Conservation (phyloP, 1,140 invertebrate genomes). For the Anagrus nilaparvatae region DNA sequence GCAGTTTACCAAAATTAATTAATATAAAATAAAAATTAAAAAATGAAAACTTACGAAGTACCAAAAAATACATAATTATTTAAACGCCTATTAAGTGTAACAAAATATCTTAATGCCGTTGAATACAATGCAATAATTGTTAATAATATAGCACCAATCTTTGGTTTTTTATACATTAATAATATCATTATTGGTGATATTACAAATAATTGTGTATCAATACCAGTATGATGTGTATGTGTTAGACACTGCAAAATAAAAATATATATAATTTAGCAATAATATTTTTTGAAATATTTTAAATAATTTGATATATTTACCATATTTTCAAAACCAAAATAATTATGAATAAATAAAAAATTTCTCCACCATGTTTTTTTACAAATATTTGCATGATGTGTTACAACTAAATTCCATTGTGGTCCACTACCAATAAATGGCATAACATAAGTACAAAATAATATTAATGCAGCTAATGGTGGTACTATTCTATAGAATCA, state of each 20-base stretch:
- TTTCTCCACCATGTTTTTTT: constrained; percentile 53
- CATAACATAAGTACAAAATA: constrained; percentile 55
- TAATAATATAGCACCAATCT: constrained; percentile 44
- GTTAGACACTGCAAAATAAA: constrained; percentile 50
- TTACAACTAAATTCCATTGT: constrained; percentile 54
- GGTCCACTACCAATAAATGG: constrained; percentile 52
- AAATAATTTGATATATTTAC: too few species aligned
- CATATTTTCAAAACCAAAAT: constrained; percentile 57
- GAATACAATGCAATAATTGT: constrained; percentile 45
- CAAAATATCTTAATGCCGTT: constrained; percentile 52
- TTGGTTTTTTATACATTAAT: constrained; percentile 53
- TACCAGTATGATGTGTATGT: constrained; percentile 66
- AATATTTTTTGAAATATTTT: too few species aligned
- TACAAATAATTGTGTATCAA: constrained; percentile 74
- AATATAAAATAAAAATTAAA: constrained; percentile 11
- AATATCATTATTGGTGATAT: constrained; percentile 60
- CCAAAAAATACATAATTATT: constrained; percentile 64
- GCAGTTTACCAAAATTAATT: background rate
- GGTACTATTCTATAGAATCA: constrained; percentile 46
- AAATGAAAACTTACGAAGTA: constrained; percentile 54
- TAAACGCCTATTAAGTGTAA: constrained; percentile 52
- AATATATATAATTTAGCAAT: constrained; percentile 5
- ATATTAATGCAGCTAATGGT: constrained; percentile 48
- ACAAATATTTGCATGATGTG: constrained; percentile 51
- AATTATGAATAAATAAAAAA: constrained; percentile 54